Conservation (phyloP, 2,113 vertebrate genomes). For the Ammodramus savannarum region DNA sequence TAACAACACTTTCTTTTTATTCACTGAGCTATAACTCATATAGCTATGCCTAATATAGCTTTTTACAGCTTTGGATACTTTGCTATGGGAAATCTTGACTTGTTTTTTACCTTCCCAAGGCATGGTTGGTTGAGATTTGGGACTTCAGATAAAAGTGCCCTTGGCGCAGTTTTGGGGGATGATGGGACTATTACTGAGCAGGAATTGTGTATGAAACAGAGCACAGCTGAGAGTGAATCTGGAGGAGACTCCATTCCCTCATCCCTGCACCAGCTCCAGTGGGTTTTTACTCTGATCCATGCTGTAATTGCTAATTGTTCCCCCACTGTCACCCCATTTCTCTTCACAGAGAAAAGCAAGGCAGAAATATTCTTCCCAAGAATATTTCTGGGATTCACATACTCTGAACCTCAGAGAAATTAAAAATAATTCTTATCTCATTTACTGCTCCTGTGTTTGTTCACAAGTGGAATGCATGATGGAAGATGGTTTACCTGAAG, state of each 20-base stretch:
- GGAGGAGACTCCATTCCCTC: not conserved
- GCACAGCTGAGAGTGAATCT: not conserved
- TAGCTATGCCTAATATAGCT: accelerated
- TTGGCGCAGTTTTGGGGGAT: not conserved
- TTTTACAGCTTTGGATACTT: not conserved
- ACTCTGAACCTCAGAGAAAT: no score
- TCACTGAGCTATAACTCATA: not conserved
- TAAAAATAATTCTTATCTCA: no score
- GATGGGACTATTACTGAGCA: not conserved
- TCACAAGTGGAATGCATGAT: no score
- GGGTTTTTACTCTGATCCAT: not conserved
- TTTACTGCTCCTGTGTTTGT: no score
- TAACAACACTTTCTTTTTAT: not conserved
- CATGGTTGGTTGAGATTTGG: not conserved
- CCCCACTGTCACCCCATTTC: not conserved
- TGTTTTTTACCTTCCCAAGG: not conserved
- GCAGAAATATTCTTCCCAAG: no score
- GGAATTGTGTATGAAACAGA: not conserved
- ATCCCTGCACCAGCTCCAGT: not conserved
- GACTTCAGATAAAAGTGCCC: not conserved
- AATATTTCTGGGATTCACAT: no score
- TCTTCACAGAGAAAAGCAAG: no score
- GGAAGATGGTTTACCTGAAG: no score
- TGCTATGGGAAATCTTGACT: not conserved
- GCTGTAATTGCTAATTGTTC: not conserved